Evolutionary conservation across 2,888 invertebrate genomes (phyloP), one percentile per base, ranked within the genome.

Genomic region (Strigamia crassipes): DNA sequence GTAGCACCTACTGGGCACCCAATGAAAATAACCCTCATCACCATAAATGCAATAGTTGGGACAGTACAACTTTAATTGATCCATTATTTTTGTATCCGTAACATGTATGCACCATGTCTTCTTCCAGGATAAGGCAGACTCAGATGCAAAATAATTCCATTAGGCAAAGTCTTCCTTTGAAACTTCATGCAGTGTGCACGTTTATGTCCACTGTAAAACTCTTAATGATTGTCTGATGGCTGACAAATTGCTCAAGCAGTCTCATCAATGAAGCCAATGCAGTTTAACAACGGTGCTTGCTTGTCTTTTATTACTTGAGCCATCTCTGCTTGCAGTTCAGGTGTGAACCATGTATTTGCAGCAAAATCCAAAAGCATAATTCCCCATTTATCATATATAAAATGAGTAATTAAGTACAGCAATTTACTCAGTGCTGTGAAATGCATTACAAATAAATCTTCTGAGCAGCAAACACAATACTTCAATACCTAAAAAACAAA

Each of bases 251-350:
- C n/a, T 15, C 79, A 13, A 15, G 42, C 42, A 3, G 79, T 79
- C 6, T 42, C 79, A 79, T 79, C 79, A 79, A 79, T 41, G 18
- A 79, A 79, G 3, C 79, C 79, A 5, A 79, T 79, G n/a, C 13
- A 15, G 23, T 34, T 77, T 5, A 4, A 3, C 38, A 77, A 21
- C 8, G 61, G 61, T 5, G 61, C 18, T 5, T 21, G 18, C 21
- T 21, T 61, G 21, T 61, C 8, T 61, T 18, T 21, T 61, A 61
- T 21, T 21, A 61, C 6, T 61, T 61, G 4, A 21, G 61, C 61
- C 61, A 61, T 5, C 3, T 61, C 6, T 61, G 34, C 61, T 61
- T 61, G 61, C 21, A 61, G 61, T 5, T 3, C 61, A 21, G 61
- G 2, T 5, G 61, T 21, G 6, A 61, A 61, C 8, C 61, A 61